Evolutionary conservation across 92 coral and sea anemone species (phyloP).

Genomic region (Umimayanthus kanabou): DNA sequence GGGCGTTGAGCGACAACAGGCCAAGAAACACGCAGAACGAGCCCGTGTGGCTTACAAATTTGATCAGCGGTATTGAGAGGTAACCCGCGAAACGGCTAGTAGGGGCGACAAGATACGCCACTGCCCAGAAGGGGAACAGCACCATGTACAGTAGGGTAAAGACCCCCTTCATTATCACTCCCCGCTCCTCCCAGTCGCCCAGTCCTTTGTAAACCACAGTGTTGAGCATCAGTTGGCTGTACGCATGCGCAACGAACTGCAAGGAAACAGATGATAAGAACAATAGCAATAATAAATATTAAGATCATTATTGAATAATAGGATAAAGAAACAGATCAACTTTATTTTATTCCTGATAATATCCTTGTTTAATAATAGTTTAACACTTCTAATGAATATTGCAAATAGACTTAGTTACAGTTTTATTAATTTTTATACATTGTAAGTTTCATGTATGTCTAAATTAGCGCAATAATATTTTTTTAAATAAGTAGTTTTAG

Average conservation of each 20-base stretch:
- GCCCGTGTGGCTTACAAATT: constrained; percentile 54
- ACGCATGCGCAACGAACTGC: constrained; percentile 92
- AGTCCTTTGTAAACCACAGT: constrained; percentile 73
- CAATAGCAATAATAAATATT: background rate
- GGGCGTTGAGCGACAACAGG: constrained; percentile 41
- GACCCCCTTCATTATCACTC: constrained; percentile 6
- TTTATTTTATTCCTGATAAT: too few relatives aligned
- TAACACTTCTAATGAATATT: too few relatives aligned
- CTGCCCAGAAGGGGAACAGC: constrained; percentile 29
- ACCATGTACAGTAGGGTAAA: constrained; percentile 18
- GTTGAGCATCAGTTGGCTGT: constrained; percentile 88
- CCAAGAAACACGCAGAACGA: constrained; percentile 51
- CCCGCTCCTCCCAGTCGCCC: constrained; percentile 48
- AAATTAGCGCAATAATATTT: too few relatives aligned
- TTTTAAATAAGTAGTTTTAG: too few relatives aligned
- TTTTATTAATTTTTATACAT: too few relatives aligned
- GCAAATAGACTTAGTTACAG: too few relatives aligned
- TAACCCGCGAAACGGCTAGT: constrained; percentile 31
- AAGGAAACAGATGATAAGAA: background rate
- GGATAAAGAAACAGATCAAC: background rate
- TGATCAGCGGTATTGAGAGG: constrained; percentile 45
- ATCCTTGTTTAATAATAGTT: too few relatives aligned
- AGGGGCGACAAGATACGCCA: constrained; percentile 30
- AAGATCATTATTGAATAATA: background rate
- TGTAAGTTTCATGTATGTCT: too few relatives aligned